Evolutionary conservation across 1,140 invertebrate genomes (phyloP).

Genomic region (Cataglyphis hispanica): DNA sequence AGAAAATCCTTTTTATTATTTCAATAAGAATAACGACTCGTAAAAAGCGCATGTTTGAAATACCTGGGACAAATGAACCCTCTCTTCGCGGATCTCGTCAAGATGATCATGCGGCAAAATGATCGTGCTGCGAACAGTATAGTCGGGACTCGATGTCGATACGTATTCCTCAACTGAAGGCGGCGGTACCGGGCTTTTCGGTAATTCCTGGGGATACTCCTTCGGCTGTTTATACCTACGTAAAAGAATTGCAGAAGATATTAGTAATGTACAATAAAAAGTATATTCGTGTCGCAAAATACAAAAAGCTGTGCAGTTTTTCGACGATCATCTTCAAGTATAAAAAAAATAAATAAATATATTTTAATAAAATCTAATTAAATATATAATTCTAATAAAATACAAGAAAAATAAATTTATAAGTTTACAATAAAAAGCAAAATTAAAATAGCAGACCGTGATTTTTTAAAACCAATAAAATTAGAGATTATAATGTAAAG

Average conservation of each 20-base stretch:
- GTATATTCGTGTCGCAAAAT: slow-evolving; percentile 22
- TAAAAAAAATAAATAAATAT: neutral
- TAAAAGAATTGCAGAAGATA: slow-evolving; percentile 6
- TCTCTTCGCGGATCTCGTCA: slow-evolving; percentile 84
- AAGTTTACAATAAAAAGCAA: neutral
- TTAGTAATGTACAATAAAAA: slow-evolving; percentile 14
- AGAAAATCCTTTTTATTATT: neutral
- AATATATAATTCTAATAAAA: neutral
- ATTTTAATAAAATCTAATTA: neutral
- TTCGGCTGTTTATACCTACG: slow-evolving; percentile 76
- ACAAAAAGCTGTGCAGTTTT: slow-evolving; percentile 19
- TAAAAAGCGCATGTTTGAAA: neutral
- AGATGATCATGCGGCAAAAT: slow-evolving; percentile 79
- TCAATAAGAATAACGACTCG: neutral
- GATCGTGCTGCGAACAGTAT: slow-evolving; percentile 44
- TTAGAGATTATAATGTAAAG: neutral
- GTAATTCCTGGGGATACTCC: slow-evolving; percentile 76
- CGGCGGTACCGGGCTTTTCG: slow-evolving; percentile 84
- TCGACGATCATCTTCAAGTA: slow-evolving; percentile 38
- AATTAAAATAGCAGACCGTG: neutral
- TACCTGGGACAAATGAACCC: slow-evolving; percentile 84
- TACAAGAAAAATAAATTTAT: neutral
- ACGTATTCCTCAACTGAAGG: slow-evolving; percentile 74
- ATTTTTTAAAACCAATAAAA: neutral
- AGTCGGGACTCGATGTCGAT: slow-evolving; percentile 71